A percentile compares a stretch with the other conserved stretches of the same genome.
phyloP scores from a whole-genome alignment of 1,140 invertebrate genomes.

The Apis cerana region DNA sequence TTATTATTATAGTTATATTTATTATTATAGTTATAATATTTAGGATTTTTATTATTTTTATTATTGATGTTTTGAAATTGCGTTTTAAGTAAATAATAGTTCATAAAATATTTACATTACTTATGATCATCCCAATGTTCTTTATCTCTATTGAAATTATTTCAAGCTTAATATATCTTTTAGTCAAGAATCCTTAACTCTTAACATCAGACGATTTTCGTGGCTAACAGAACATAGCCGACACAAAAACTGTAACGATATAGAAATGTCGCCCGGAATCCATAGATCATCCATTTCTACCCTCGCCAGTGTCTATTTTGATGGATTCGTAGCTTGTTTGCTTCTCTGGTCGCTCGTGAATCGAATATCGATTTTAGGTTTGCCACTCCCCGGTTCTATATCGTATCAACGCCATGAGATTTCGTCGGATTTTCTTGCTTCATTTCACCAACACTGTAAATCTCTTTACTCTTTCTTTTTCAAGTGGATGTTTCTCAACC shows the following conservation, averaged over 20 bases:
- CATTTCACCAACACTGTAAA: constrained; percentile 37
- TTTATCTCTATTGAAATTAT: background rate
- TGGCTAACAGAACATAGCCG: no score
- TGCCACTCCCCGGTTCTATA: background rate
- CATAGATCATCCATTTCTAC: constrained; percentile 30
- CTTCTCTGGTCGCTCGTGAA: constrained; percentile 29
- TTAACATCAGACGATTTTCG: background rate
- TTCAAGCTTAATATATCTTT: background rate
- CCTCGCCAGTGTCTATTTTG: background rate
- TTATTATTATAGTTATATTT: no score
- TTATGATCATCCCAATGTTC: background rate
- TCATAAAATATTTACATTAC: background rate
- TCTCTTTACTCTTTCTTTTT: background rate
- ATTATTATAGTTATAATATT: no score
- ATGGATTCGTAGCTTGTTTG: constrained; percentile 41
- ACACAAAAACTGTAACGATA: constrained; percentile 26
- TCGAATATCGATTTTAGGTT: constrained; percentile 54
- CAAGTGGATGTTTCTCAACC: background rate
- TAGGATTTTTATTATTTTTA: no score
- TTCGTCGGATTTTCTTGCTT: constrained; percentile 22
- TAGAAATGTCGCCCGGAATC: constrained; percentile 7
- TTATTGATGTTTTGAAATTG: background rate
- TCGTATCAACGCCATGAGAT: background rate
- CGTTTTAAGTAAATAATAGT: background rate
- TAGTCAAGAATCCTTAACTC: background rate